Evolutionary conservation across 2,113 vertebrate species (phyloP).

Genomic region (Cairina moschata): DNA sequence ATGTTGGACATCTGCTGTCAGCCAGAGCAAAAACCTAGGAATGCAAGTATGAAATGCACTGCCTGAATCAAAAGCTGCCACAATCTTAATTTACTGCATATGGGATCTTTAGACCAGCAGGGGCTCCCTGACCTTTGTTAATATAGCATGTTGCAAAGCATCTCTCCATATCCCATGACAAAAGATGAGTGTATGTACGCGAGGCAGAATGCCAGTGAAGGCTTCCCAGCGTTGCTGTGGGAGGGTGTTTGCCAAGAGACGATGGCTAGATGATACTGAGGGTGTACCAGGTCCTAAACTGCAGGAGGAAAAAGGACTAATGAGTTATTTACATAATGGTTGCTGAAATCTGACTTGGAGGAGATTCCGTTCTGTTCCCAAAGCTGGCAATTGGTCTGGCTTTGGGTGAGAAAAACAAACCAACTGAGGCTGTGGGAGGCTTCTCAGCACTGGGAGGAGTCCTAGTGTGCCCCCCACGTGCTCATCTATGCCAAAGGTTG

Average conservation of each 20-base stretch:
- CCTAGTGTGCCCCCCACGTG: not conserved
- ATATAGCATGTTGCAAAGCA: not conserved
- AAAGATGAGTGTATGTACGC: not conserved
- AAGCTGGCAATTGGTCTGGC: not conserved
- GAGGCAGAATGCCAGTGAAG: conserved; percentile 6
- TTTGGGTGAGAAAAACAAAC: conserved; percentile 6
- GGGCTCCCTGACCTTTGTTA: conserved; percentile 29
- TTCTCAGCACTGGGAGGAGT: not conserved
- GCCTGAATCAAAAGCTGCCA: conserved; percentile 31
- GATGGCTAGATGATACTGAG: not conserved
- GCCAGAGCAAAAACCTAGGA: not conserved
- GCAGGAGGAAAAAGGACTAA: not conserved
- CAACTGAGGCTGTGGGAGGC: not conserved
- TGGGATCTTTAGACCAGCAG: conserved; percentile 8
- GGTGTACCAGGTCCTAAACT: not conserved
- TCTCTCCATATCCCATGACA: not conserved
- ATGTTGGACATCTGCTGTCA: conserved; percentile 2
- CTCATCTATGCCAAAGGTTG: not conserved
- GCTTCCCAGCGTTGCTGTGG: not conserved
- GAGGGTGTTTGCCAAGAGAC: not conserved
- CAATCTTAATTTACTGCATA: not conserved
- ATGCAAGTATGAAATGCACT: conserved; percentile 28
- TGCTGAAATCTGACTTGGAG: not conserved
- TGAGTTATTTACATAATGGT: not conserved
- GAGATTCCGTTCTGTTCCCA: conserved; percentile 16